A percentile compares a stretch with the other conserved stretches of the same genome.
Conservation (phyloP, 2,888 invertebrate species). For the Achlya flavicornis region DNA sequence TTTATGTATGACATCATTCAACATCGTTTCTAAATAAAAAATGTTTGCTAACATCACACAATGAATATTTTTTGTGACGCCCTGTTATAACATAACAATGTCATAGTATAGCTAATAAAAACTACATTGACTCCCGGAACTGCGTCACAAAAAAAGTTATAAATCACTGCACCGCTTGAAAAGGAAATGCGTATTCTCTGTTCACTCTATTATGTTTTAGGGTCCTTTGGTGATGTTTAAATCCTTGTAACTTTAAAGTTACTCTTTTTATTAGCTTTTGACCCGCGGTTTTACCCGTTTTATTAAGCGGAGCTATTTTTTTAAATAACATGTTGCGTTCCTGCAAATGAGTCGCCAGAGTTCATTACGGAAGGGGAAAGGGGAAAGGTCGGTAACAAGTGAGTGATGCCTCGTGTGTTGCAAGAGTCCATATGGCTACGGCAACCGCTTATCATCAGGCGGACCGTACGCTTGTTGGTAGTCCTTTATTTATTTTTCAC, state of each 20-base stretch:
- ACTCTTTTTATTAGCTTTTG: too few species aligned
- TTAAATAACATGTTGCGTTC: too few species aligned
- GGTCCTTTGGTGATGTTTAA: not conserved
- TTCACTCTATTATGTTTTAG: conserved; percentile 21
- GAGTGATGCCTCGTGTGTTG: too few species aligned
- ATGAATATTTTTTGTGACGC: conserved; percentile 46
- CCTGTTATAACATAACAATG: conserved; percentile 55
- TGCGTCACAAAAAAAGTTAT: conserved; percentile 62
- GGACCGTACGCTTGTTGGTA: too few species aligned
- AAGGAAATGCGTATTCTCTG: conserved; percentile 34
- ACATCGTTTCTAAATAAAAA: conserved; percentile 14
- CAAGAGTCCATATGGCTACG: too few species aligned
- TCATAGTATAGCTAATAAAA: conserved; percentile 59
- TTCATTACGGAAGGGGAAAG: too few species aligned
- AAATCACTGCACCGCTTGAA: conserved; percentile 49
- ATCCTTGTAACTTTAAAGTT: not conserved
- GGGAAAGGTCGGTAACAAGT: too few species aligned
- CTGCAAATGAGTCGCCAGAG: too few species aligned
- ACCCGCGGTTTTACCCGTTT: too few species aligned
- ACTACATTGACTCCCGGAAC: conserved; percentile 70
- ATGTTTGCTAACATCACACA: conserved; percentile 41
- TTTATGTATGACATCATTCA: not conserved
- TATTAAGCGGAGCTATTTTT: too few species aligned
- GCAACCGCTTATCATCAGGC: too few species aligned
- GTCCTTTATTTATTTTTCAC: too few species aligned